These are phyloP conservation scores for Litoditis marina DNA, from an alignment of 2,888 invertebrate genomes.

Conservation along the genomic window DNA sequence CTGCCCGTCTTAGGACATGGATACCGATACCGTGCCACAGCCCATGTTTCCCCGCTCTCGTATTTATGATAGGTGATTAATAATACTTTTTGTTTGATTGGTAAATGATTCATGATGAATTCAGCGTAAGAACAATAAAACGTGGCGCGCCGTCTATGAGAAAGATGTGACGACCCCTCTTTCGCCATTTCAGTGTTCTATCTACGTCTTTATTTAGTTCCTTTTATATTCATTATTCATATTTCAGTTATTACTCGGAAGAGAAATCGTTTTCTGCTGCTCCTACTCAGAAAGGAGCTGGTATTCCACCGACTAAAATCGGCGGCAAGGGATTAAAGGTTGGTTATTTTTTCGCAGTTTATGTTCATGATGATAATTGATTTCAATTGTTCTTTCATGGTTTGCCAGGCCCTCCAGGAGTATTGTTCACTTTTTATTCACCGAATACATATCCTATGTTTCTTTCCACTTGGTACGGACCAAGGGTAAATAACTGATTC, in stretches of 20 bases:
- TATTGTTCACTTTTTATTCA: no score
- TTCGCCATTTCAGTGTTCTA: no score
- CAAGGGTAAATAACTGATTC: background rate
- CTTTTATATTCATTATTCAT: background rate
- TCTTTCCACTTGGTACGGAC: background rate
- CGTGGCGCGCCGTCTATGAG: no score
- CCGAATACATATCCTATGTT: no score
- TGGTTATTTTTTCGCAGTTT: slow-evolving; percentile 4
- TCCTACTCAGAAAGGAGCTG: slow-evolving; percentile 26
- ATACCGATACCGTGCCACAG: slow-evolving; percentile 14
- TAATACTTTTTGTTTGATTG: background rate
- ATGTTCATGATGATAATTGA: slow-evolving; percentile 1
- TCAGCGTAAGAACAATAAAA: no score
- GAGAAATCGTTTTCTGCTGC: slow-evolving; percentile 55
- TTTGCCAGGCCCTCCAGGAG: no score
- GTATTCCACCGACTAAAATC: slow-evolving; percentile 34
- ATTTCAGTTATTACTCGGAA: slow-evolving; percentile 58
- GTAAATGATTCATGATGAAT: background rate
- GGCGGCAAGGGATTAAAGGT: slow-evolving; percentile 50
- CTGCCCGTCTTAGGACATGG: background rate
- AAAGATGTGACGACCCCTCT: no score
- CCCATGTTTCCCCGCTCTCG: slow-evolving; percentile 39
- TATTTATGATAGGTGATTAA: slow-evolving; percentile 30
- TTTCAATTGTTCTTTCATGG: no score
- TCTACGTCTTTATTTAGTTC: no score